Evolutionary conservation across 37 sponge, comb jelly and placozoan species (phyloP).

Genomic region (Agelas oroides): DNA sequence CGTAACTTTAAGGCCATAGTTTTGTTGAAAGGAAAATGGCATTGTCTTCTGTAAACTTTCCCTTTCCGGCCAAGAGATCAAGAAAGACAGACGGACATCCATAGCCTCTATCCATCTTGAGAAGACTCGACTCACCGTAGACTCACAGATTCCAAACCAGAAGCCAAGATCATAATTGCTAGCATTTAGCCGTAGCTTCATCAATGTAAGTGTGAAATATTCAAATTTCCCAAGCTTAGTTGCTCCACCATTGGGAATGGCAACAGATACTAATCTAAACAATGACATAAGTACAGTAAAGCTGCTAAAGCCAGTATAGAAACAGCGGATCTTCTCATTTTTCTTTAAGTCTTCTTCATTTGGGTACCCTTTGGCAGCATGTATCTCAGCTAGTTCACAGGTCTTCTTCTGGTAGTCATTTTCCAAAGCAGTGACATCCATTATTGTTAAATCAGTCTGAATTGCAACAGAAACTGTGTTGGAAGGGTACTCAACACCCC

Average conservation of each 20-base stretch:
- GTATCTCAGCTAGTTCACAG: conserved; percentile 14
- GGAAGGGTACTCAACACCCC: background rate
- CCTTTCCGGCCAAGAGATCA: conserved; percentile 44
- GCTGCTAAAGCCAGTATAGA: conserved; percentile 47
- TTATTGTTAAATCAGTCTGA: conserved; percentile 47
- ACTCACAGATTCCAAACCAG: conserved; percentile 31
- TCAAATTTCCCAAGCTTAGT: conserved; percentile 4
- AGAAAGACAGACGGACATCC: conserved; percentile 36
- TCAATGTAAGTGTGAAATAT: conserved; percentile 34
- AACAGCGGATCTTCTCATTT: conserved; percentile 19
- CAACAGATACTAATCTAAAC: conserved; percentile 32
- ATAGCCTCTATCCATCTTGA: conserved; percentile 35
- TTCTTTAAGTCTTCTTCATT: conserved; percentile 6
- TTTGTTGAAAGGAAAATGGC: conserved; percentile 41
- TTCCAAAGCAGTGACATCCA: conserved; percentile 26
- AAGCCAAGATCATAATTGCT: conserved; percentile 46
- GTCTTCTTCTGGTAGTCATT: conserved; percentile 18
- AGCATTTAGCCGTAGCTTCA: conserved; percentile 45
- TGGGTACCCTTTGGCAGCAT: conserved; percentile 31
- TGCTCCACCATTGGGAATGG: conserved; percentile 1
- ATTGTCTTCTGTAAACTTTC: conserved; percentile 23
- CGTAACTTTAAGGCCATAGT: conserved; percentile 35
- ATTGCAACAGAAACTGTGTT: conserved; percentile 4
- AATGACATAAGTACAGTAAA: conserved; percentile 44
- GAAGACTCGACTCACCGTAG: conserved; percentile 31